Evolutionary conservation across 1,140 invertebrate species (phyloP).

Genomic region (Trichonephila inaurata): DNA sequence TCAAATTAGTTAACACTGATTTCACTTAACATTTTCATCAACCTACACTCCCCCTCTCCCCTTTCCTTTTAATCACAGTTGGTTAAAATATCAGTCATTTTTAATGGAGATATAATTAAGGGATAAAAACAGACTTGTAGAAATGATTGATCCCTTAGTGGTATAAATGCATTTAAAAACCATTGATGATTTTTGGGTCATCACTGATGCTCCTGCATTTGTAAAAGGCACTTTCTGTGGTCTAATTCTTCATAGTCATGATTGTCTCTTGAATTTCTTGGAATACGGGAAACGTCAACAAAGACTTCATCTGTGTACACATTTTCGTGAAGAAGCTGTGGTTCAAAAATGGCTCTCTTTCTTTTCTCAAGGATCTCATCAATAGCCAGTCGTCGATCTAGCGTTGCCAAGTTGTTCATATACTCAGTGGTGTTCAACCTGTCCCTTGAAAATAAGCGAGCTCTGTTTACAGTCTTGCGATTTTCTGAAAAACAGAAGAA

Average conservation of each 20-base stretch:
- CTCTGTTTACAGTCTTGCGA: not conserved
- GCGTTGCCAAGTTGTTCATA: slow-evolving; percentile 76
- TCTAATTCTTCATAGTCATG: slow-evolving; percentile 53
- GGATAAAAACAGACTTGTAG: not conserved
- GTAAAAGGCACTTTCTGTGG: slow-evolving; percentile 49
- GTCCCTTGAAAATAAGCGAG: slow-evolving; percentile 70
- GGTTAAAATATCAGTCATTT: not conserved
- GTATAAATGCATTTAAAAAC: slow-evolving; percentile 28
- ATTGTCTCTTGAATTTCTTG: slow-evolving; percentile 3
- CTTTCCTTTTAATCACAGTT: not conserved
- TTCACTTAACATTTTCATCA: no score
- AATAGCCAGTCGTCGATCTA: slow-evolving; percentile 68
- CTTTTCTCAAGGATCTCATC: slow-evolving; percentile 74
- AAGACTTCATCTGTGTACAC: slow-evolving; percentile 73
- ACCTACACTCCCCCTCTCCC: not conserved
- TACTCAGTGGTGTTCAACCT: slow-evolving; percentile 74
- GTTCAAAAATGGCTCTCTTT: slow-evolving; percentile 67
- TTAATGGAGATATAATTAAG: not conserved
- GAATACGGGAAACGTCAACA: slow-evolving; percentile 63
- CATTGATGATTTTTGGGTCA: not conserved
- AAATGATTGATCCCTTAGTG: not conserved
- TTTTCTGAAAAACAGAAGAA: slow-evolving; percentile 55
- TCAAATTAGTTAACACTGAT: no score
- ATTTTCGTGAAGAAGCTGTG: slow-evolving; percentile 43
- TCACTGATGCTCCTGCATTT: slow-evolving; percentile 59